A percentile compares a stretch with the other conserved stretches of the same genome.
These are phyloP conservation scores for Bergia puertoricense DNA, from an alignment of 92 coral and sea anemone species.

Conservation along the genomic window DNA sequence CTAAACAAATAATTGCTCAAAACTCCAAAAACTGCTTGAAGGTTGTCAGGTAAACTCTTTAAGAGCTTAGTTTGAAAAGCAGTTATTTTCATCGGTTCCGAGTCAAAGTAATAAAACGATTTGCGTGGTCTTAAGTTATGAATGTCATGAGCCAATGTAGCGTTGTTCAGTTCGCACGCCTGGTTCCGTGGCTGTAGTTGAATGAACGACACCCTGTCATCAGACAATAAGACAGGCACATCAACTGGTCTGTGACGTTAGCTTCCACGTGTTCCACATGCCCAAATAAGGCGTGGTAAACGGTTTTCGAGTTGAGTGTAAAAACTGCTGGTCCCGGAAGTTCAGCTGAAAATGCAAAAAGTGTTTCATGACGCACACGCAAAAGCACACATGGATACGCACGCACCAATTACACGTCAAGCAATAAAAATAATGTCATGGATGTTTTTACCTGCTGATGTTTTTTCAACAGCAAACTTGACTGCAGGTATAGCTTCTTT, in stretches of 20 bases:
- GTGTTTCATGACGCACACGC: not conserved
- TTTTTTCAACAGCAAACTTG: not conserved
- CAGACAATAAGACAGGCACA: not conserved
- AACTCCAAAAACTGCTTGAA: no score
- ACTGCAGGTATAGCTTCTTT: not conserved
- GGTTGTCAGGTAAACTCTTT: no score
- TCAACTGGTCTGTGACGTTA: not conserved
- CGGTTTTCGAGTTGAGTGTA: not conserved
- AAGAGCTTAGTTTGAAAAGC: no score
- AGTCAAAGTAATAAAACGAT: not conserved
- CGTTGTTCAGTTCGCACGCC: conserved; percentile 7
- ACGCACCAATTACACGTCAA: no score
- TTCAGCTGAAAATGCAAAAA: not conserved
- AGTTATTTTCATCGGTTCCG: not conserved
- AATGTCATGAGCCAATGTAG: not conserved
- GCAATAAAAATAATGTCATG: no score
- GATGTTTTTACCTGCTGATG: not conserved
- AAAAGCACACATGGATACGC: no score
- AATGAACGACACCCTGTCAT: not conserved
- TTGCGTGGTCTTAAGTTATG: not conserved
- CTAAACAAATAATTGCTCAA: no score
- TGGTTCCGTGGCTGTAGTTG: not conserved
- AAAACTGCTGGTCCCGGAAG: not conserved
- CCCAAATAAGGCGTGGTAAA: not conserved
- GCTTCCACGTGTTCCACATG: not conserved